phyloP scores from a whole-genome alignment of 2,113 vertebrate species.

The Aphyosemion australe region DNA sequence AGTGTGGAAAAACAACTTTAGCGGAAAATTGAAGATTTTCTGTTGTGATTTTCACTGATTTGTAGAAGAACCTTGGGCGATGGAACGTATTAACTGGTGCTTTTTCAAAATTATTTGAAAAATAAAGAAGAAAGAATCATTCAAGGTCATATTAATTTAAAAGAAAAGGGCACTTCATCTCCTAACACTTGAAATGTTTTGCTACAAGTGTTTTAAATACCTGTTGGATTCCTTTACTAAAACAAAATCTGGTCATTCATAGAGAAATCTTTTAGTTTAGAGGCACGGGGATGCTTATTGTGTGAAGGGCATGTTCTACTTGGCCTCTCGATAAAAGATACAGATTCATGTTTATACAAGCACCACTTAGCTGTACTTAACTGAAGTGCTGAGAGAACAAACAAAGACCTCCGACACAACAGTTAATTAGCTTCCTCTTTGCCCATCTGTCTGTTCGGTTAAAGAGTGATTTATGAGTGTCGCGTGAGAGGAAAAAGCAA shows the following conservation, averaged over 20 bases:
- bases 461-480: constrained; percentile 24
- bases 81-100: no score
- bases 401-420: constrained; percentile 65
- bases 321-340: constrained; percentile 56
- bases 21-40: no score
- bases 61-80: neutral
- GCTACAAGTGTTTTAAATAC: no score
- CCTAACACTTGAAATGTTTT: no score
- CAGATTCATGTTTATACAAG: constrained; percentile 68
- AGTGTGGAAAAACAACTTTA: neutral
- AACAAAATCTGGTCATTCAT: constrained; percentile 9
- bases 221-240: neutral
- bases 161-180: neutral
- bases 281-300: neutral
- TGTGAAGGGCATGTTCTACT: constrained; percentile 41
- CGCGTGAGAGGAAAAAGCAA: constrained; percentile 60
- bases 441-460: constrained; percentile 28
- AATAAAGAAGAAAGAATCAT: neutral
- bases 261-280: constrained; percentile 4
- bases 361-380: constrained; percentile 67
- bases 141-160: neutral
- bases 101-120: neutral
- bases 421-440: constrained; percentile 61
- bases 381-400: constrained; percentile 56
- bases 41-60: neutral